Evolutionary conservation across 2,113 vertebrate species (phyloP).

Genomic region (Lamprotornis superbus): DNA sequence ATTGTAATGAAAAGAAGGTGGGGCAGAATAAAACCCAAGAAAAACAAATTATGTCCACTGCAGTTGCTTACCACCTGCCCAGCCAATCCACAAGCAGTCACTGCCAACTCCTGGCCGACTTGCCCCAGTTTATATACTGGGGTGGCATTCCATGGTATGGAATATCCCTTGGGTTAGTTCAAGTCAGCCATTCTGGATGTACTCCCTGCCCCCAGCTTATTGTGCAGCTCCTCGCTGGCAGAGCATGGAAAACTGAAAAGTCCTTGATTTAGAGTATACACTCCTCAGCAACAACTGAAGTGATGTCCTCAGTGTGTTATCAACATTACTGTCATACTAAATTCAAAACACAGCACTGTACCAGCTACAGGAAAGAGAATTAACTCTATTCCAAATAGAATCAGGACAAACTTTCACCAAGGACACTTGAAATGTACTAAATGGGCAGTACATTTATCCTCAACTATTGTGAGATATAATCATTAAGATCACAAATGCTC

Average conservation of each 20-base stretch:
- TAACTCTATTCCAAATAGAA: not conserved
- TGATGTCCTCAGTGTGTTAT: not conserved
- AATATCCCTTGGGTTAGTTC: not conserved
- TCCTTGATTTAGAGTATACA: not conserved
- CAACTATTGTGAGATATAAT: not conserved
- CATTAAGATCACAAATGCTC: not conserved
- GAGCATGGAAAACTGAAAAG: not conserved
- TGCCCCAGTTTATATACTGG: not conserved
- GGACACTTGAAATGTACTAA: not conserved
- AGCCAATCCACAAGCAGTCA: accelerated
- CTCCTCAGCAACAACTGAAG: not conserved
- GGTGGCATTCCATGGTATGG: not conserved
- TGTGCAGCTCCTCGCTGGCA: not conserved
- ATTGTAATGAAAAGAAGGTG: not conserved
- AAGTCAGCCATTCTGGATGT: not conserved
- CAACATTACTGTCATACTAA: not conserved
- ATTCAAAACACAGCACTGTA: not conserved
- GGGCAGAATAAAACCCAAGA: not conserved
- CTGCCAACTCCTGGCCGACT: not conserved
- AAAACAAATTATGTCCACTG: not conserved
- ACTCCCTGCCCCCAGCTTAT: accelerated
- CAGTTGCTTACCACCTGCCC: not conserved
- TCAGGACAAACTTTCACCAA: not conserved
- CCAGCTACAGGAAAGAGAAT: not conserved
- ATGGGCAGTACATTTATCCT: not conserved